These are phyloP conservation scores for Syngnathus rostellatus DNA, from an alignment of 2,797 vertebrate genomes.

Conservation along the genomic window DNA sequence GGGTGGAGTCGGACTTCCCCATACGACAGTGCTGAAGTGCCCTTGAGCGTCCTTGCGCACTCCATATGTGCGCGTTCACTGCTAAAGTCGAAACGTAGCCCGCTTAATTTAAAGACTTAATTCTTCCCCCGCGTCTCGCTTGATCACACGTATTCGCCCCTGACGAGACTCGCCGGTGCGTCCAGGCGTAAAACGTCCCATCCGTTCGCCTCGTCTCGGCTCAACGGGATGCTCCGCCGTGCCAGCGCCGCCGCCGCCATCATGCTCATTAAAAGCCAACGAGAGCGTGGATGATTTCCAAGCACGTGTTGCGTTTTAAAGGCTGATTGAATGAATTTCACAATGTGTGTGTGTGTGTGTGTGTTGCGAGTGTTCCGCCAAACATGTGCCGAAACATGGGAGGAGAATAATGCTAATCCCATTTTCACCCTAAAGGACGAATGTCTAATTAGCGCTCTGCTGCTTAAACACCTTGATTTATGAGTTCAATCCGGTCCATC, in stretches of 20 bases:
- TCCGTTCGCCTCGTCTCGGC: neutral
- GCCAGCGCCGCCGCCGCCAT: neutral
- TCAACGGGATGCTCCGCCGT: neutral
- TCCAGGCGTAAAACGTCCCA: neutral
- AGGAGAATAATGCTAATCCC: conserved; percentile 41
- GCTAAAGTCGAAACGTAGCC: neutral
- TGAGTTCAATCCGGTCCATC: no score
- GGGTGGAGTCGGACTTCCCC: conserved; percentile 10
- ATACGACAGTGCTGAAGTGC: conserved; percentile 39
- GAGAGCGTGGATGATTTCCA: neutral
- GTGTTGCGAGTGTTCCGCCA: conserved; percentile 16
- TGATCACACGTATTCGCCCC: conserved; percentile 2
- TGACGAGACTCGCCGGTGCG: neutral
- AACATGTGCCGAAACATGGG: conserved; percentile 20
- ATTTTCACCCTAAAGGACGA: conserved; percentile 37
- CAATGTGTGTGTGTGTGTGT: neutral
- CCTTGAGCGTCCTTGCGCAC: conserved; percentile 56
- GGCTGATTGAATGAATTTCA: no score
- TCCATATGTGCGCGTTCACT: conserved; percentile 9
- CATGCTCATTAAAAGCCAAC: neutral
- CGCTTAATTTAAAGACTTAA: conserved; percentile 9
- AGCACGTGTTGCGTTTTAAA: neutral
- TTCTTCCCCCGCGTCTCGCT: conserved; percentile 11
- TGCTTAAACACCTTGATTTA: neutral
- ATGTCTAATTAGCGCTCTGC: conserved; percentile 52